phyloP scores from a whole-genome alignment of 2,888 invertebrate genomes.

The Ophonus ardosiacus region DNA sequence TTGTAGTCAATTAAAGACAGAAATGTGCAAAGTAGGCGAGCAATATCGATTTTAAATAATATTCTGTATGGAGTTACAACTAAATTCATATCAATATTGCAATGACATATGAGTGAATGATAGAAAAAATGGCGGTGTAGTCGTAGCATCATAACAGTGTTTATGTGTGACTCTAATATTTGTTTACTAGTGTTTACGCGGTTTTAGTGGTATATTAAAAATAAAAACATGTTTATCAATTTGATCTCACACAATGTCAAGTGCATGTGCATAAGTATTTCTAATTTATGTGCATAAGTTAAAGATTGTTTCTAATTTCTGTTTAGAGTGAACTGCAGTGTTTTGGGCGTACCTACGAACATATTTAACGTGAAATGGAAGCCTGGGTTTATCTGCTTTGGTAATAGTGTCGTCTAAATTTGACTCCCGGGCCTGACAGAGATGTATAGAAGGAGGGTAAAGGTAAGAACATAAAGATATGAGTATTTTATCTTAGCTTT shows the following conservation, averaged over 20 bases:
- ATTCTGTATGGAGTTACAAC: too few species aligned
- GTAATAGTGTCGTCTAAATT: slow-evolving; percentile 51
- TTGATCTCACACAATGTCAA: background rate
- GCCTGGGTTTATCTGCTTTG: slow-evolving; percentile 14
- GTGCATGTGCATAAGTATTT: background rate
- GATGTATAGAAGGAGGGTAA: slow-evolving; percentile 16
- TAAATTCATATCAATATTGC: too few species aligned
- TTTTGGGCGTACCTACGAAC: background rate
- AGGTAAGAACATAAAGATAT: slow-evolving; percentile 37
- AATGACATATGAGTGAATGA: background rate
- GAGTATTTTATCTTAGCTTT: slow-evolving; percentile 26
- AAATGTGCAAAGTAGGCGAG: too few species aligned
- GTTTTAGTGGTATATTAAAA: background rate
- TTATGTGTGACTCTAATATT: background rate
- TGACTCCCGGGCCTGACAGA: slow-evolving; percentile 31
- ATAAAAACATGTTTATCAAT: background rate
- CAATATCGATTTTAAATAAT: too few species aligned
- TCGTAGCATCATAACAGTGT: background rate
- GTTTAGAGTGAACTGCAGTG: background rate
- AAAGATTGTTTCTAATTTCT: background rate
- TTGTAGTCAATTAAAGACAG: too few species aligned
- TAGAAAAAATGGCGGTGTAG: background rate
- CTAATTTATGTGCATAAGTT: background rate
- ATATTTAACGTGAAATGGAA: slow-evolving; percentile 32
- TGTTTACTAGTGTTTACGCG: background rate